phyloP scores from a whole-genome alignment of 1,140 invertebrate species.

The Drosophila melanica region DNA sequence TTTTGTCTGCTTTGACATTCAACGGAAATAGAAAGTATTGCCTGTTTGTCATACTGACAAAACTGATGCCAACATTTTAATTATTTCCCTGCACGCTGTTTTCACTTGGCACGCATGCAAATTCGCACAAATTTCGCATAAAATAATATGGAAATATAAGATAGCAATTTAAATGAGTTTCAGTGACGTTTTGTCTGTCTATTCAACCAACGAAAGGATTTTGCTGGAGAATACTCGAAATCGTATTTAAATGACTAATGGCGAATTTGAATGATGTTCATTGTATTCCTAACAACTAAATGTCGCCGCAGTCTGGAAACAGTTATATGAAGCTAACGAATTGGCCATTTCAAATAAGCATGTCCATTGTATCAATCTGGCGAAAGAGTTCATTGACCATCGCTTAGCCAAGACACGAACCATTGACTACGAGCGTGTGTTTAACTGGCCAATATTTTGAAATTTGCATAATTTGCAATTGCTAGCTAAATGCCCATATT shows the following conservation, averaged over 20 bases:
- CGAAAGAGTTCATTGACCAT: conserved; percentile 61
- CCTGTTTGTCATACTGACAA: conserved; percentile 20
- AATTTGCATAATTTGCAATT: conserved; percentile 77
- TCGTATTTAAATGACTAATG: not conserved
- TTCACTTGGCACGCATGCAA: conserved; percentile 62
- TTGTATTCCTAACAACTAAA: not conserved
- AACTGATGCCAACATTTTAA: conserved; percentile 37
- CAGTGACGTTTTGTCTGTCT: not conserved
- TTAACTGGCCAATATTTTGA: conserved; percentile 47
- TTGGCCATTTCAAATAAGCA: conserved; percentile 59
- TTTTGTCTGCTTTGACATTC: conserved; percentile 59
- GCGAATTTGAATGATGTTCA: not conserved
- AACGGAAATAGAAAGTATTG: conserved; percentile 70
- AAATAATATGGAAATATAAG: conserved; percentile 23
- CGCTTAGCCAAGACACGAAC: conserved; percentile 41
- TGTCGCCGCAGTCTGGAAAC: conserved; percentile 16
- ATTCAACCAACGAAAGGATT: not conserved
- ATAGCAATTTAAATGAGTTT: conserved; percentile 3
- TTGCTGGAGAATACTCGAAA: not conserved
- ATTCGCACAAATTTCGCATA: conserved; percentile 39
- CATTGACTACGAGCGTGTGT: not conserved
- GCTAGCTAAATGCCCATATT: conserved; percentile 42
- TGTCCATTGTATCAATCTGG: conserved; percentile 55
- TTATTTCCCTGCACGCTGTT: conserved; percentile 48
- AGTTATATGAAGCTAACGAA: conserved; percentile 39